Conservation (phyloP, 1,140 invertebrate species). For the Eupristina koningsbergeri region DNA sequence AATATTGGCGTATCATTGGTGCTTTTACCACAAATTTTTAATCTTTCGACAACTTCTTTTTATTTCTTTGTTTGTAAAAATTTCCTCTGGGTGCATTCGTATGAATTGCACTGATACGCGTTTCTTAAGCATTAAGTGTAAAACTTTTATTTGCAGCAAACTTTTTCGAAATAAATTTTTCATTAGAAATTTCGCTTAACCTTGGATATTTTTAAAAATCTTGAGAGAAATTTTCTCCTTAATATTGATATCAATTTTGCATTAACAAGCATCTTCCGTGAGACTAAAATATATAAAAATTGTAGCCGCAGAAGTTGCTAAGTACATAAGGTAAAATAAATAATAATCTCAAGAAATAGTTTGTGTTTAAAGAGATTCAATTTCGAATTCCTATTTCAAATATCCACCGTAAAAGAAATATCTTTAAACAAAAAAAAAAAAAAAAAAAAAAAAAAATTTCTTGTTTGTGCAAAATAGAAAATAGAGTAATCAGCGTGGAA, state of each 20-base stretch:
- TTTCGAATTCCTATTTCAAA: constrained; percentile 8
- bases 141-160: not conserved
- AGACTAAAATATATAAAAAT: not conserved
- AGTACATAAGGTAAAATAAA: not conserved
- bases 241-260: constrained; percentile 8
- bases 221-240: not conserved
- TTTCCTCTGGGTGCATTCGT: not conserved
- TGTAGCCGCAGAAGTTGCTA: not conserved
- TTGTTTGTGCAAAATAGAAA: not conserved
- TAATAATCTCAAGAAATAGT: not conserved
- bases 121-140: not conserved
- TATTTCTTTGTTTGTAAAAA: not conserved
- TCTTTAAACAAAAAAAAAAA: not conserved
- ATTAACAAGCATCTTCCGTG: constrained; percentile 3
- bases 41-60: not conserved
- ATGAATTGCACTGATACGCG: not conserved
- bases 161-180: not conserved
- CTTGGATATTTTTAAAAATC: not conserved
- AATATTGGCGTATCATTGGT: too few relatives aligned
- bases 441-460: constrained; percentile 3
- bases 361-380: not conserved
- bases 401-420: not conserved
- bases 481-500: constrained; percentile 10
- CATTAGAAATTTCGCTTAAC: not conserved
- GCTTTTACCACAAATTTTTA: too few relatives aligned